Base-by-base conservation (phyloP, 2,113 vertebrate genomes). In the Atractosteus spatula region DNA sequence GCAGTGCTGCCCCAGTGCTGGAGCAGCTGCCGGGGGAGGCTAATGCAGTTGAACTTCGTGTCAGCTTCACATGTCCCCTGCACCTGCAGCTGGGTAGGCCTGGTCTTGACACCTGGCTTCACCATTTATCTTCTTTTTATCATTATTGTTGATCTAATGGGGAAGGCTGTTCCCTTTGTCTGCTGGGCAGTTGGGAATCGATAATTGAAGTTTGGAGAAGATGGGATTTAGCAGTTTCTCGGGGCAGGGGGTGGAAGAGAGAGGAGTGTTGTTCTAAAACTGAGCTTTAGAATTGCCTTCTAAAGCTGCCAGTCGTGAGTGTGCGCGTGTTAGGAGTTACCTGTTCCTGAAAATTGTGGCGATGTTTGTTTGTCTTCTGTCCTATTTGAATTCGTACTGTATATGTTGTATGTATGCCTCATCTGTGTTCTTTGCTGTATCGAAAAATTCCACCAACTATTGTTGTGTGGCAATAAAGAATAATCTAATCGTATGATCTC, bases 21-120 rank as follows among this genome's bases (percentile, higher is more conserved):
- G 62, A 62, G 70, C 70, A 71, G 70, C 70, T 71, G 70, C 70
- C 64, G 73, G 45, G 47, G 66, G 17, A 29, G 45, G 81, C 81
- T 59, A 70, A 70, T 91, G 88, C 81, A 81, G 81, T 89, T 85
- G 83, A 87, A 87, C 84, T 86, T 86, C 79, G 82, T 79, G 71
- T 84, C 86, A 79, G 62, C 78, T 79, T 86, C 81, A 79, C 43
- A 77, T 91, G 79, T 78, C 83, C 80, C 89, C 79, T 93, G 93
- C 94, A 95, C 94, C 94, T 96, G 95, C 94, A 95, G 91, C 88
- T 90, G 83, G 81, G 76, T 81, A 79, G 68, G 83, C 81, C 84
- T 86, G 88, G 78, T 89, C 86, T 87, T 85, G 83, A 89, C 91
- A 89, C 89, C 88, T 90, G 89, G 91, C 84, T 80, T 79, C 83